A percentile compares a stretch with the other conserved stretches of the same genome.
Conservation (phyloP, 2,888 invertebrate species). For the Dexiosoma caninum region DNA sequence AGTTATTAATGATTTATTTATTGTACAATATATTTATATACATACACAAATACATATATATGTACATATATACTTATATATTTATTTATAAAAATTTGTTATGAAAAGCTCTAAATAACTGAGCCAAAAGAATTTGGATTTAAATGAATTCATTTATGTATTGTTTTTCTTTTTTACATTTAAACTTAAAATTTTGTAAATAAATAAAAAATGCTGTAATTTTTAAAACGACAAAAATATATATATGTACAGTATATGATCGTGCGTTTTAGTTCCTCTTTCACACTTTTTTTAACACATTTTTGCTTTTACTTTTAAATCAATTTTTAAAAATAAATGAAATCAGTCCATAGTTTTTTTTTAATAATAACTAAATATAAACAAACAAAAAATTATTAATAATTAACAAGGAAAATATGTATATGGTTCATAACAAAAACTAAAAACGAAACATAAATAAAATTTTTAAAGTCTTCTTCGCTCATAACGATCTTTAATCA, state of each 20-base stretch:
- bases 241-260: slow-evolving; percentile 9
- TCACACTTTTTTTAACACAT: slow-evolving; percentile 10
- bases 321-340: slow-evolving; percentile 60
- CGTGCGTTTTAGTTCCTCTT: slow-evolving; percentile 22
- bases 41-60: no score
- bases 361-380: slow-evolving; percentile 42
- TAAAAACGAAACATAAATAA: slow-evolving; percentile 23
- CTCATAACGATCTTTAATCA: neutral
- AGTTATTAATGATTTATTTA: no score
- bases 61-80: neutral
- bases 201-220: slow-evolving; percentile 8
- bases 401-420: slow-evolving; percentile 48
- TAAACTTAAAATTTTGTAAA: slow-evolving; percentile 21
- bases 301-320: slow-evolving; percentile 23
- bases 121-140: slow-evolving; percentile 22
- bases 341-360: slow-evolving; percentile 65
- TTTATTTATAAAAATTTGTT: slow-evolving; percentile 26
- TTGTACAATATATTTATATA: no score
- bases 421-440: slow-evolving; percentile 46
- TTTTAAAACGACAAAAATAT: neutral
- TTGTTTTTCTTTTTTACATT: neutral
- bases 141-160: slow-evolving; percentile 11
- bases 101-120: slow-evolving; percentile 46
- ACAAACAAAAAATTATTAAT: slow-evolving; percentile 38
- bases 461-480: slow-evolving; percentile 9